These are phyloP conservation scores for Chaetura pelagica DNA, from an alignment of 2,113 vertebrate species.

Conservation along the genomic window DNA sequence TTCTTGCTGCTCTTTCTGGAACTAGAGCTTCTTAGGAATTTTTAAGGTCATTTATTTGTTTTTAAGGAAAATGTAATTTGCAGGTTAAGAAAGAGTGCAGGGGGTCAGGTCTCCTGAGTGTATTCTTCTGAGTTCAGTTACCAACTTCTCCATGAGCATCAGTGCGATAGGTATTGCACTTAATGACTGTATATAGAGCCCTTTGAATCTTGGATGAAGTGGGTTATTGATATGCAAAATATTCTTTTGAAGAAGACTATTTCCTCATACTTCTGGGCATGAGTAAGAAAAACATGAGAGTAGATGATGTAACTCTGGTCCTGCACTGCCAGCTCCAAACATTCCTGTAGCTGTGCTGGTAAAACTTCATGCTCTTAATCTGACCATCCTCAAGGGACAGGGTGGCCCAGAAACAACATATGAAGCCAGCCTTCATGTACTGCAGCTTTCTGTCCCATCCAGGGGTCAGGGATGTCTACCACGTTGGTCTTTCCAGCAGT, in stretches of 20 bases:
- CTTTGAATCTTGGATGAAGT: constrained; percentile 26
- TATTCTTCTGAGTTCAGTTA: constrained; percentile 29
- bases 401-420: neutral
- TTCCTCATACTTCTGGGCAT: constrained; percentile 55
- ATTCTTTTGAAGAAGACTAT: constrained; percentile 62
- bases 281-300: constrained; percentile 24
- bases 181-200: constrained; percentile 13
- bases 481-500: neutral
- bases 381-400: neutral
- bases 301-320: constrained; percentile 19
- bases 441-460: neutral
- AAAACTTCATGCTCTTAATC: neutral
- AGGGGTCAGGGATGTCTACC: neutral
- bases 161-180: neutral
- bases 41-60: constrained; percentile 59
- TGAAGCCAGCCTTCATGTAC: neutral
- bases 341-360: neutral
- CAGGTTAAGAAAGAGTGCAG: constrained; percentile 46
- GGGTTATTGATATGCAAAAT: constrained; percentile 55
- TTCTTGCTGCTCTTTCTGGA: constrained; percentile 41
- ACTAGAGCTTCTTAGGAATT: constrained; percentile 54
- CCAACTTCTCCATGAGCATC: neutral
- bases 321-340: neutral
- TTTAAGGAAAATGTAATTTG: constrained; percentile 68
- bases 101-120: constrained; percentile 39